These are phyloP conservation scores for Mustela nigripes DNA, from an alignment of 2,113 vertebrate species.

Conservation along the genomic window DNA sequence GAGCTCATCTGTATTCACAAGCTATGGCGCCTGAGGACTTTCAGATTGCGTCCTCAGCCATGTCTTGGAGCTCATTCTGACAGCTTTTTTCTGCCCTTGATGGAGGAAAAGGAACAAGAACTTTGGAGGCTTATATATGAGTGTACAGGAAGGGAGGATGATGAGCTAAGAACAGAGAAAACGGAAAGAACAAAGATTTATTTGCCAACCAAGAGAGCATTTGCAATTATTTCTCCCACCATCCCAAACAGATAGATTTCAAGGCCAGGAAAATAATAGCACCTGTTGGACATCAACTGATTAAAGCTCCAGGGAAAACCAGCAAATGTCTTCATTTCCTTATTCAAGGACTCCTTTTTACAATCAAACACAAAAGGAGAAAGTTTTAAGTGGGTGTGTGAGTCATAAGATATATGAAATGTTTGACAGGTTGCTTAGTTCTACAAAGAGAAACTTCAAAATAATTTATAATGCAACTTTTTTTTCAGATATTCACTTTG, in stretches of 20 bases:
- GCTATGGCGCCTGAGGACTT: background rate
- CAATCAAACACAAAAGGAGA: conserved; percentile 72
- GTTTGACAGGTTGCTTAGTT: conserved; percentile 71
- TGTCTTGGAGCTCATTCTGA: background rate
- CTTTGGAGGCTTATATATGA: background rate
- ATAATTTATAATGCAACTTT: conserved; percentile 70
- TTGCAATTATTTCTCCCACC: conserved; percentile 59
- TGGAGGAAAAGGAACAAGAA: conserved; percentile 29
- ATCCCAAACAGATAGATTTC: conserved; percentile 65
- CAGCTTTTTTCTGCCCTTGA: background rate
- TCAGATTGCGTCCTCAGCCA: background rate
- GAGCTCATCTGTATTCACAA: background rate
- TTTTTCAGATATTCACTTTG: conserved; percentile 69
- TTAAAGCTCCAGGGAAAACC: conserved; percentile 64
- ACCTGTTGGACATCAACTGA: conserved; percentile 70
- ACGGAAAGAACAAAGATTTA: conserved; percentile 53
- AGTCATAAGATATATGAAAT: conserved; percentile 75
- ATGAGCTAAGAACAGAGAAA: conserved; percentile 18
- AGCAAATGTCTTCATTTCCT: conserved; percentile 73
- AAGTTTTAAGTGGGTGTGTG: conserved; percentile 70
- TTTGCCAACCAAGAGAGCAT: conserved; percentile 56
- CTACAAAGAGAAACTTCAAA: conserved; percentile 75
- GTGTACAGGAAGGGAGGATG: background rate
- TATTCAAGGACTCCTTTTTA: conserved; percentile 64
- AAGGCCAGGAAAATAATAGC: conserved; percentile 76